Base-by-base conservation (phyloP, 64 coral and sea anemone genomes). In the Stichodactyla helianthus region DNA sequence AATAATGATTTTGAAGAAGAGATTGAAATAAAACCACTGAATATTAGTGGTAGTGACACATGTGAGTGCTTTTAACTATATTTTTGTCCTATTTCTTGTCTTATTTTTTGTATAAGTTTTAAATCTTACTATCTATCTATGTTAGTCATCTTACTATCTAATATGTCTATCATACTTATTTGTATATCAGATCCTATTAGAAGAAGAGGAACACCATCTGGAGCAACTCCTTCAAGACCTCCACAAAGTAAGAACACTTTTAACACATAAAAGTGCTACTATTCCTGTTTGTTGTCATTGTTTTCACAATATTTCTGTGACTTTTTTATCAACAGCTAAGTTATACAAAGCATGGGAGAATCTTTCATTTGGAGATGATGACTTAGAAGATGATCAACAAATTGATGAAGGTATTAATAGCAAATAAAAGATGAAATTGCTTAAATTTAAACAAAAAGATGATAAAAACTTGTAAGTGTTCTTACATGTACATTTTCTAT, bases 321-420 rank as follows among this genome's bases (percentile, higher is more conserved):
- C 9, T 6, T 79, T 54, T 54, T 84, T 14, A 17, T 25, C 31
- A 20, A 54, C 53, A 84, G 83, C 83, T 35, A 57, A 57, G 51
- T 63, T 60, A n/a, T 84, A 84, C 25, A 84, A 35, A 84, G 53
- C 83, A 27, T 84, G 83, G 83, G 54, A 84, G 25, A 84, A 84
- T 62, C 53, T 84, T 31, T 58, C 83, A 53, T 15, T 60, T 57
- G 83, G 31, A 20, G 83, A 84, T 84, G 31, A 84, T 84, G 83
- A 84, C 27, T 20, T 50, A 6, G 83, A 84, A 28, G 83, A 84
- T 84, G 54, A 84, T 51, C 22, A 84, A 28, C 25, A 55, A 28
- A 9, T 60, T 55, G 79, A 23, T 53, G 59, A 60, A 63, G 54
- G 59, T 84, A 62, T 25, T 4, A 14, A 18, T 18, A 27, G 10